Conservation (phyloP, 2,113 vertebrate genomes). For the Actenoides hombroni region DNA sequence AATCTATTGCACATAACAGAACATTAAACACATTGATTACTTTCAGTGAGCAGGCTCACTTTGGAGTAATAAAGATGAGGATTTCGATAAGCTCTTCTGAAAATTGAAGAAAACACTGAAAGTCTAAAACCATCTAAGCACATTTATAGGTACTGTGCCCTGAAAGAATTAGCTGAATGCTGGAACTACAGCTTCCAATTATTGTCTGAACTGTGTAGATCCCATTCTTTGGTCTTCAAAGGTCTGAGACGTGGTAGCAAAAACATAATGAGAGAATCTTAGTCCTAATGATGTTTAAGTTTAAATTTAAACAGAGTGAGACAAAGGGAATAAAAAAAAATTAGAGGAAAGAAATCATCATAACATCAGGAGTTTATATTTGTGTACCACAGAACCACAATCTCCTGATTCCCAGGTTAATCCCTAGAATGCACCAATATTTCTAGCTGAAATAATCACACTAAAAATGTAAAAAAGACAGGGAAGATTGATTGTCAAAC, state of each 20-base stretch:
- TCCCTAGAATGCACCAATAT: not conserved
- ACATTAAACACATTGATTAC: constrained; percentile 36
- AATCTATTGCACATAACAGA: constrained; percentile 20
- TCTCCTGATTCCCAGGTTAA: not conserved
- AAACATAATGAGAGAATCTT: not conserved
- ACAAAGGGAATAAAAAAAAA: not conserved
- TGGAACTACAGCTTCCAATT: not conserved
- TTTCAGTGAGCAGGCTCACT: constrained; percentile 24
- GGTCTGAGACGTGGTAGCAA: not conserved
- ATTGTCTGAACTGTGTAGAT: not conserved
- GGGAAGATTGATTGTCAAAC: not conserved
- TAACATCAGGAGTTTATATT: not conserved
- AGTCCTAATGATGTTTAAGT: not conserved
- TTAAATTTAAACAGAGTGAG: not conserved
- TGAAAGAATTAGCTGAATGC: not conserved
- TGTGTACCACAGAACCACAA: not conserved
- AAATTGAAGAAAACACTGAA: constrained; percentile 18
- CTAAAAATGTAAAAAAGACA: not conserved
- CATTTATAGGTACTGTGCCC: not conserved
- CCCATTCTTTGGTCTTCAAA: not conserved
- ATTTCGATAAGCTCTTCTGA: not conserved
- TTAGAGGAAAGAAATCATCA: not conserved
- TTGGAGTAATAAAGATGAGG: constrained; percentile 44
- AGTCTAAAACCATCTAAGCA: not conserved
- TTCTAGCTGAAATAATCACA: not conserved